Evolutionary conservation across 2,113 vertebrate genomes (phyloP).

Genomic region (Danionella cerebrum): DNA sequence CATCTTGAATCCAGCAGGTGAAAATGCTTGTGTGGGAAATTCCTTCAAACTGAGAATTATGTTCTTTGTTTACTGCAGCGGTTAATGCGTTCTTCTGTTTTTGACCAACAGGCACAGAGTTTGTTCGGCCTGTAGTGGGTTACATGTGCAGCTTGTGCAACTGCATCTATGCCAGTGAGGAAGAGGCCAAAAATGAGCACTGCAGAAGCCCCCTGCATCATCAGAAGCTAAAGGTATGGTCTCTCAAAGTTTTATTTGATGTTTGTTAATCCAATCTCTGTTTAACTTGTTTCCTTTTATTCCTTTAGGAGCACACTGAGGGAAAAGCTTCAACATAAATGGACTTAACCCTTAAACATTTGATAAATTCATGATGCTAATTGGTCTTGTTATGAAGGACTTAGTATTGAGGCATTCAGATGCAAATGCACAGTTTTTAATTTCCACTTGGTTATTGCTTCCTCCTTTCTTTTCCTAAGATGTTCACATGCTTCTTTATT

Average conservation of each 20-base stretch:
- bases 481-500: not conserved
- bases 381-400: too few species aligned
- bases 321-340: not conserved
- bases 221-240: slow-evolving; percentile 51
- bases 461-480: too few species aligned
- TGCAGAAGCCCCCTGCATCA: slow-evolving; percentile 58
- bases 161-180: slow-evolving; percentile 59
- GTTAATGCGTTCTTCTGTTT: not conserved
- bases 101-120: slow-evolving; percentile 53
- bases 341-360: not conserved
- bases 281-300: not conserved
- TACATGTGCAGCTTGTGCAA: slow-evolving; percentile 64
- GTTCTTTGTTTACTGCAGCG: too few species aligned
- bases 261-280: not conserved
- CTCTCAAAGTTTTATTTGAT: not conserved
- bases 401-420: too few species aligned
- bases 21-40: slow-evolving; percentile 45
- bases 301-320: slow-evolving; percentile 27
- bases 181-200: slow-evolving; percentile 61
- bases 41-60: too few species aligned
- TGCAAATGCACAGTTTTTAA: too few species aligned
- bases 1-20: slow-evolving; percentile 73
- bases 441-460: not conserved
- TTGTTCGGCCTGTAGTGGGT: slow-evolving; percentile 59
- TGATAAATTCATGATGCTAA: not conserved